A percentile compares a stretch with the other conserved stretches of the same genome.
Conservation (phyloP, 2,888 invertebrate species). For the Carabus problematicus region DNA sequence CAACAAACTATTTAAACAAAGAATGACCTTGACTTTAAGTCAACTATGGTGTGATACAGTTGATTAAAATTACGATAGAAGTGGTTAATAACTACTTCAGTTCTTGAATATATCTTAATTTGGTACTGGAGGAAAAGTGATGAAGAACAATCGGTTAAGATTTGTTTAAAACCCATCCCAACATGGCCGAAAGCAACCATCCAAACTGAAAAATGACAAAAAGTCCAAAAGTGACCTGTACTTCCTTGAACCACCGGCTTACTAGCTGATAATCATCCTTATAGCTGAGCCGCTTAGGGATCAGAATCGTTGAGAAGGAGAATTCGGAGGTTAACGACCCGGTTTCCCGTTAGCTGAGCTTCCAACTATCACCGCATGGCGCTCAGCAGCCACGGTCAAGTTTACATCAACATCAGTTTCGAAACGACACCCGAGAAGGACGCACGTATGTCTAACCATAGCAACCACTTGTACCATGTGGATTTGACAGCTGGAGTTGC, state of each 20-base stretch:
- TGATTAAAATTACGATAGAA: no score
- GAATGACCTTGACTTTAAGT: no score
- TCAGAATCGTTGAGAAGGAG: conserved; percentile 42
- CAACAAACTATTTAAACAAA: no score
- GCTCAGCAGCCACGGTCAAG: conserved; percentile 58
- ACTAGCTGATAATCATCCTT: neutral
- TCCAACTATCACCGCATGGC: conserved; percentile 55
- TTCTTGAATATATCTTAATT: no score
- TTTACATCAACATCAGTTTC: conserved; percentile 58
- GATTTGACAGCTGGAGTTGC: conserved; percentile 29
- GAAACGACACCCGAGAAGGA: conserved; percentile 54
- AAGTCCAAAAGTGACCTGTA: conserved; percentile 41
- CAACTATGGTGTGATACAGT: no score
- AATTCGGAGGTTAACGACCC: conserved; percentile 60
- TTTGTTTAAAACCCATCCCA: conserved; percentile 26
- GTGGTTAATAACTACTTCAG: no score
- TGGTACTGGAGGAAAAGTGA: conserved; percentile 12
- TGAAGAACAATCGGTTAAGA: conserved; percentile 24
- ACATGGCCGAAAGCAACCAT: conserved; percentile 33
- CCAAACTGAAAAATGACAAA: conserved; percentile 40
- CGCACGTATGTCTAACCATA: conserved; percentile 46
- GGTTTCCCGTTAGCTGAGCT: conserved; percentile 54
- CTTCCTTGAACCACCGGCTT: conserved; percentile 37
- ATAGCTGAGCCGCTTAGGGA: conserved; percentile 13
- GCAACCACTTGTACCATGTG: conserved; percentile 30